phyloP scores from a whole-genome alignment of 37 sponge, comb jelly and placozoan genomes.

The Spongilla lacustris region DNA sequence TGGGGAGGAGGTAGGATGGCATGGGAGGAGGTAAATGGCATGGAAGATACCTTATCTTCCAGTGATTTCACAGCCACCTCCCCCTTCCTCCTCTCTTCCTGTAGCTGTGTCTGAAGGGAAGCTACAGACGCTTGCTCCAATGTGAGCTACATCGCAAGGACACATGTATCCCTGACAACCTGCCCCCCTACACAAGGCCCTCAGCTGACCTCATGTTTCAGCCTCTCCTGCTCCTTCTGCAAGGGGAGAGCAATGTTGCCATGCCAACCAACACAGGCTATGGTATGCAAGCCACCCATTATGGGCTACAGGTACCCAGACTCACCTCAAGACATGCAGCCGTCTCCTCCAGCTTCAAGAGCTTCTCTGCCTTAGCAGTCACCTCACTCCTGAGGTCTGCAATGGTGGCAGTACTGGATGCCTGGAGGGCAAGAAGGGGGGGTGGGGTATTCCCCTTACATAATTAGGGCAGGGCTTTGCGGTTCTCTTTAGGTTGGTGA shows the following conservation, averaged over 20 bases:
- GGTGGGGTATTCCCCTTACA: too few species aligned
- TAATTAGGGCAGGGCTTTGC: too few species aligned
- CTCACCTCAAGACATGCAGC: not conserved
- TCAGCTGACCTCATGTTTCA: not conserved
- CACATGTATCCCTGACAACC: not conserved
- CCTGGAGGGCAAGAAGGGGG: not conserved
- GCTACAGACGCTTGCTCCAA: not conserved
- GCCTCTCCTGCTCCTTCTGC: not conserved
- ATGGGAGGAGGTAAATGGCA: not conserved
- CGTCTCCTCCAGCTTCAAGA: not conserved
- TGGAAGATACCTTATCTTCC: not conserved
- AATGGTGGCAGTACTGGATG: not conserved
- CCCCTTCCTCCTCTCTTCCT: conserved; percentile 18
- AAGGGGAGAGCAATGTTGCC: not conserved
- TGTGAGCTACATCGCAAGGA: not conserved
- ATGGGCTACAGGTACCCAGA: not conserved
- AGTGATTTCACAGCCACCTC: not conserved
- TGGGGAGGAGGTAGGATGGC: not conserved
- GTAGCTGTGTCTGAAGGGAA: not conserved
- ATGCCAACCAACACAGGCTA: not conserved
- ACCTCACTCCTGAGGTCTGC: not conserved
- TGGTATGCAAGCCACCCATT: too few species aligned
- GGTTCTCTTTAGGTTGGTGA: too few species aligned
- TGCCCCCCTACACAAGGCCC: not conserved
- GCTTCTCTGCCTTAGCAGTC: not conserved